phyloP scores from a whole-genome alignment of 2,888 invertebrate genomes.

The Pyrgus malvae region DNA sequence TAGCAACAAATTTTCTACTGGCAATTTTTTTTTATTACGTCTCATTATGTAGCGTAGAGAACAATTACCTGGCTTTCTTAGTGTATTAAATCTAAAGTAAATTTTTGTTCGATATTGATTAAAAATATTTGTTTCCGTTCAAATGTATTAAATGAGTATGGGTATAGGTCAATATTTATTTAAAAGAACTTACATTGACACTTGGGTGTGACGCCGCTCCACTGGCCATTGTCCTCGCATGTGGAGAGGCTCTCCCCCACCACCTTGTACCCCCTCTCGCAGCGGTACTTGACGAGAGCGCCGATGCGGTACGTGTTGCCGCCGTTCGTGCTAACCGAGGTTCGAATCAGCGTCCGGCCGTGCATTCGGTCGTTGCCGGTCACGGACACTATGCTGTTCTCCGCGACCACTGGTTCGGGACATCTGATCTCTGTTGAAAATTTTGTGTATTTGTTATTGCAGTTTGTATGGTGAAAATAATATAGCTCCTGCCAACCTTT shows the following conservation, averaged over 20 bases:
- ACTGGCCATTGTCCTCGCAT: slow-evolving; percentile 92
- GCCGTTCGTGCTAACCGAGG: slow-evolving; percentile 84
- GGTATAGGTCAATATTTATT: no score
- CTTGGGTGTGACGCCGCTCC: slow-evolving; percentile 91
- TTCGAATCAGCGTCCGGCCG: slow-evolving; percentile 90
- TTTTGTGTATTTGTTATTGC: background rate
- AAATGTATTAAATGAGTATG: no score
- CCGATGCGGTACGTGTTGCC: slow-evolving; percentile 92
- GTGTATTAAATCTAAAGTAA: no score
- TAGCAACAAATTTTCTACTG: no score
- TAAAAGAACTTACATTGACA: slow-evolving; percentile 90
- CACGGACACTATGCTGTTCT: slow-evolving; percentile 93
- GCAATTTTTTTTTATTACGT: no score
- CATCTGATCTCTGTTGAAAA: slow-evolving; percentile 89
- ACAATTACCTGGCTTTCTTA: no score
- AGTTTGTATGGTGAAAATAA: no score
- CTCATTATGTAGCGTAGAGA: no score
- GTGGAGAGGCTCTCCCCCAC: slow-evolving; percentile 92
- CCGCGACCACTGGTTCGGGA: slow-evolving; percentile 90
- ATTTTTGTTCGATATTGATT: no score
- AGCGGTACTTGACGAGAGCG: slow-evolving; percentile 92
- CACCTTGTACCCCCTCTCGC: slow-evolving; percentile 94
- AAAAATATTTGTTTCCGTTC: no score
- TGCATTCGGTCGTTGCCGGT: slow-evolving; percentile 96
- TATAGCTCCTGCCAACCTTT: no score